phyloP scores from a whole-genome alignment of 2,113 vertebrate genomes.

The Phasianus colchicus region DNA sequence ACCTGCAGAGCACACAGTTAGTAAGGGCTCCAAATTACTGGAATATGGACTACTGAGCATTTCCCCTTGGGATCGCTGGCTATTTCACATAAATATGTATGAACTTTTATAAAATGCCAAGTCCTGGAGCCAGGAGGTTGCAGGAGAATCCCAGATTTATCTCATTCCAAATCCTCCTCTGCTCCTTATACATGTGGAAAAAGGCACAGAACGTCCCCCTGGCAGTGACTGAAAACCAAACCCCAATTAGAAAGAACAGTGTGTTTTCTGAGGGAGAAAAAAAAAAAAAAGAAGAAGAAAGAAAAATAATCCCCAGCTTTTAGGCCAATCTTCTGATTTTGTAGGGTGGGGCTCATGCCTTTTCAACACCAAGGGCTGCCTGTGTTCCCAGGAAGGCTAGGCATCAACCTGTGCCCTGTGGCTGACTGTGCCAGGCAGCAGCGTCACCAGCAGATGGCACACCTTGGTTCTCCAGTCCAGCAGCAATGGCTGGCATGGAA shows the following conservation, averaged over 20 bases:
- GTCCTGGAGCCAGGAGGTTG: constrained; percentile 5
- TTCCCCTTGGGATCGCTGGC: background rate
- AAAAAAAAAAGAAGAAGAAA: background rate
- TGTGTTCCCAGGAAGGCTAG: fast-evolving
- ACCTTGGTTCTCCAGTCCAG: background rate
- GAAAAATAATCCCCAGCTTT: background rate
- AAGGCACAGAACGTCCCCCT: background rate
- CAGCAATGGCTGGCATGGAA: background rate
- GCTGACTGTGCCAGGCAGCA: background rate
- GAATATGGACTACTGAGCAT: background rate
- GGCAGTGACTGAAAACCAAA: background rate
- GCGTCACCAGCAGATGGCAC: constrained; percentile 32
- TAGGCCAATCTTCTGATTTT: background rate
- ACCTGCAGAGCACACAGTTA: background rate
- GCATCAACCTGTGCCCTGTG: background rate
- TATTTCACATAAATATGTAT: constrained; percentile 12
- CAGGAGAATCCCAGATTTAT: constrained; percentile 32
- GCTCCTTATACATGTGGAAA: background rate
- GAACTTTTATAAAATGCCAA: constrained; percentile 43
- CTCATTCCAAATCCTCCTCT: constrained; percentile 39
- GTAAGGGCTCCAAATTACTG: background rate
- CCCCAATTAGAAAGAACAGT: background rate
- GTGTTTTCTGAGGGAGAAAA: background rate
- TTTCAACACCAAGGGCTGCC: background rate
- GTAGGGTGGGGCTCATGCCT: background rate